Base-by-base conservation (phyloP, 2,113 vertebrate genomes). In the Zosterops hypoxanthus region DNA sequence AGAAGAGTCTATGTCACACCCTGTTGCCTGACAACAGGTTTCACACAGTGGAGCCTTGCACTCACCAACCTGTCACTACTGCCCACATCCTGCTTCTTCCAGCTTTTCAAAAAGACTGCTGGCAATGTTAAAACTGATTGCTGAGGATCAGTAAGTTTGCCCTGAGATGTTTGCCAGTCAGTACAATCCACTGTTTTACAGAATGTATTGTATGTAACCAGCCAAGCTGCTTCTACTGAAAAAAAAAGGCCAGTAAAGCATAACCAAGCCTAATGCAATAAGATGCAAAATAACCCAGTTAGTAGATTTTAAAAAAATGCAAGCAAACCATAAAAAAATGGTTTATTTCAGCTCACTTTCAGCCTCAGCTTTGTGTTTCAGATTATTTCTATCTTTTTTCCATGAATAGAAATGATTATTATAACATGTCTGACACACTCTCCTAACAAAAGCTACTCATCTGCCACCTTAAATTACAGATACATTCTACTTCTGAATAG, bases 1-100 rank as follows among this genome's bases (percentile, higher is more conserved):
- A 12, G 4, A 65, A 18, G 3, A 46, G 41, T 36, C 29, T 12
- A 1, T 0, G 0, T 39, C 19, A 29, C 17, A 9, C 8, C 22
- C 46, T 25, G 23, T 5, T 47, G 61, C 56, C 50, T 70, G 25
- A 65, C 28, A 77, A 25, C 20, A 53, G 31, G 33, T 33, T 70
- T 86, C 72, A 61, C 20, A 10, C 16, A 23, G 36, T 1, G 12
- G 8, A 79, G n/a, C 49, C 28, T 21, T 61, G 34, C 0, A 0
- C 66, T 80, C 59, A 60, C 46, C 75, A 72, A 9, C 14, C 53
- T n/a, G 28, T 31, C 71, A 20, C 31, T 53, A 10, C 50, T 69
- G 71, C 10, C 46, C 22, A 6, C 0, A 1, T 33, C 23, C 22
- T 53, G 41, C 15, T 34, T 88, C 68, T 41, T 49, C 29, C 81